Percentiles rank a stretch among this genome's conserved stretches.
Evolutionary conservation across 2,888 invertebrate genomes (phyloP).

Genomic region (Argynnis bischoffii): DNA sequence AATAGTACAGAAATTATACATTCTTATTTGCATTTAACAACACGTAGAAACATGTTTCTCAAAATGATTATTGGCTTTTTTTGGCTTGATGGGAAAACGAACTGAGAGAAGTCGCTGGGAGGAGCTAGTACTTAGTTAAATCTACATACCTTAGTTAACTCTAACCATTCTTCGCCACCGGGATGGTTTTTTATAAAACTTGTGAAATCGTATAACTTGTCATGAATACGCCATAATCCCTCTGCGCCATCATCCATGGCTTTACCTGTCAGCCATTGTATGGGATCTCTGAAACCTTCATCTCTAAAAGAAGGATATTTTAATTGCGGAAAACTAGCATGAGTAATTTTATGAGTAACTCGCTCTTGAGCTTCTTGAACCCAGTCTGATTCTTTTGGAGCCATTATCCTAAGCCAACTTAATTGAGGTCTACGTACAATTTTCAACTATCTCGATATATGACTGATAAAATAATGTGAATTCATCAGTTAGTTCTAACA

Average conservation of each 20-base stretch:
- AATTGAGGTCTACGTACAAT: not conserved
- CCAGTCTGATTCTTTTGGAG: constrained; percentile 52
- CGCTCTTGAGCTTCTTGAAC: constrained; percentile 55
- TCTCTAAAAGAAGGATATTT: constrained; percentile 77
- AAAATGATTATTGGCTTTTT: too few species aligned
- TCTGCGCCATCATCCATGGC: constrained; percentile 87
- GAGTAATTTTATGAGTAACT: constrained; percentile 57
- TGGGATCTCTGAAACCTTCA: constrained; percentile 53
- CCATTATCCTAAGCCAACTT: constrained; percentile 45
- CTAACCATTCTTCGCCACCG: constrained; percentile 90
- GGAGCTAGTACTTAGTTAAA: too few species aligned
- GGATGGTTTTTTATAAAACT: constrained; percentile 91
- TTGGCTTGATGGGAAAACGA: too few species aligned
- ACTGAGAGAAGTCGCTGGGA: too few species aligned
- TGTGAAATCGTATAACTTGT: constrained; percentile 92
- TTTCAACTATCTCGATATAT: not conserved
- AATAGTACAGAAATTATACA: too few species aligned
- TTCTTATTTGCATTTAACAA: too few species aligned
- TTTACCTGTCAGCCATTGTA: constrained; percentile 85
- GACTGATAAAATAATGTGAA: not conserved
- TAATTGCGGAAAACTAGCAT: constrained; percentile 75
- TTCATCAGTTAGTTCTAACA: not conserved
- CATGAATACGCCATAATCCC: constrained; percentile 88
- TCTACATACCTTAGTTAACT: constrained; percentile 82
- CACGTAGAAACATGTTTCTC: too few species aligned